These are phyloP conservation scores for Tetrax tetrax DNA, from an alignment of 2,113 vertebrate species.

Conservation along the genomic window DNA sequence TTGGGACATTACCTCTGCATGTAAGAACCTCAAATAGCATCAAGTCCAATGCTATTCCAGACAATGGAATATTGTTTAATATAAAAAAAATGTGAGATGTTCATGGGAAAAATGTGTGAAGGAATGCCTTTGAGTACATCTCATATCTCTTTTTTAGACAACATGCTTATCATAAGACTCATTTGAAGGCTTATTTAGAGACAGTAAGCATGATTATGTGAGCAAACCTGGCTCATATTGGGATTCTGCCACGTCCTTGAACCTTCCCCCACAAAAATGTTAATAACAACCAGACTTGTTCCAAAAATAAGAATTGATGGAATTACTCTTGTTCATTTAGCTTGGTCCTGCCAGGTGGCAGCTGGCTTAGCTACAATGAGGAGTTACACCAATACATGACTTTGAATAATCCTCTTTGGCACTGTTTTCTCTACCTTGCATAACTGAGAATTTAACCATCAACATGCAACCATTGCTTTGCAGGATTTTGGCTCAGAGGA, in stretches of 20 bases:
- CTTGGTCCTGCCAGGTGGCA: background rate
- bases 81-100: background rate
- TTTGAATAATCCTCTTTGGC: background rate
- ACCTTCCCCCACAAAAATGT: background rate
- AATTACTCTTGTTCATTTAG: background rate
- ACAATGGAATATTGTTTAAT: background rate
- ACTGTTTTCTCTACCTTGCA: background rate
- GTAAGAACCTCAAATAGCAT: background rate
- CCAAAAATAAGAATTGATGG: background rate
- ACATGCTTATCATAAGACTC: background rate
- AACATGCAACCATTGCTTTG: background rate
- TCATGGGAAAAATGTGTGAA: background rate
- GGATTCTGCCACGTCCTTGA: background rate
- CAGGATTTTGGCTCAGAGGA: background rate
- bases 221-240: background rate
- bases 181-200: background rate
- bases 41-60: background rate
- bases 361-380: background rate
- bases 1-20: background rate
- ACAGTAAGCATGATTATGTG: background rate
- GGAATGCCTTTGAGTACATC: background rate
- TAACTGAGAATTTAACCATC: background rate
- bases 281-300: background rate
- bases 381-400: background rate
- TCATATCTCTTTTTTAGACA: background rate